Percentiles rank a stretch among this genome's conserved stretches.
Evolutionary conservation across 1,140 invertebrate genomes (phyloP).

Genomic region (Ctenoplectra terminalis): DNA sequence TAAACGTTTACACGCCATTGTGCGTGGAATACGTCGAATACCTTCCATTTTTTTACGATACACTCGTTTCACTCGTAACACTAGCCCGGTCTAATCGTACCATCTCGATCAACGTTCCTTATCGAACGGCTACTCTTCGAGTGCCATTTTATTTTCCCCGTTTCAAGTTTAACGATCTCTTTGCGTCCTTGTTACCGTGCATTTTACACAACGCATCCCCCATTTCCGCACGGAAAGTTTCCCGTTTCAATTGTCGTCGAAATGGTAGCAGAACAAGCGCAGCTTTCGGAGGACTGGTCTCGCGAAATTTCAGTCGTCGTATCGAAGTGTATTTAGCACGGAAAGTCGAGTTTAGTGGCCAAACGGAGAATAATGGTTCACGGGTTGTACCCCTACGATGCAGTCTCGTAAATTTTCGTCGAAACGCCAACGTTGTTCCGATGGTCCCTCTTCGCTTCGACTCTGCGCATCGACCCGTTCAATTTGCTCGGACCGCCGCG

Average conservation of each 20-base stretch:
- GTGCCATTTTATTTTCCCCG: no score
- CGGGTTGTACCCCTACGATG: background rate
- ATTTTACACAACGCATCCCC: no score
- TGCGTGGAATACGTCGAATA: background rate
- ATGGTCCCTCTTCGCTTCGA: background rate
- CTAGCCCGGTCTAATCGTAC: no score
- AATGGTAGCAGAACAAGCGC: background rate
- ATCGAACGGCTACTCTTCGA: no score
- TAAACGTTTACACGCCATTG: constrained; percentile 9
- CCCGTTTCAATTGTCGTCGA: background rate
- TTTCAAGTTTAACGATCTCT: no score
- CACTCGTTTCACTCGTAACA: no score
- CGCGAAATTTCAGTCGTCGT: background rate
- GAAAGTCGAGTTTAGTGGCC: background rate
- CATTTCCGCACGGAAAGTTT: no score
- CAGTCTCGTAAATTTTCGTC: constrained; percentile 18
- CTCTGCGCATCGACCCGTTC: constrained; percentile 4
- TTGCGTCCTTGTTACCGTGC: no score
- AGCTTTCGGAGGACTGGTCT: background rate
- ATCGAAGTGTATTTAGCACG: constrained; percentile 13
- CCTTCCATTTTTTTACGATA: background rate
- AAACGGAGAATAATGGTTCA: constrained; percentile 3
- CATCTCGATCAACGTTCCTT: no score
- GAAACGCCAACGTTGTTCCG: background rate
- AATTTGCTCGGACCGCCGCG: constrained; percentile 25